Evolutionary conservation across 2,888 invertebrate species (phyloP).

Genomic region (Tryphoninae sp.): DNA sequence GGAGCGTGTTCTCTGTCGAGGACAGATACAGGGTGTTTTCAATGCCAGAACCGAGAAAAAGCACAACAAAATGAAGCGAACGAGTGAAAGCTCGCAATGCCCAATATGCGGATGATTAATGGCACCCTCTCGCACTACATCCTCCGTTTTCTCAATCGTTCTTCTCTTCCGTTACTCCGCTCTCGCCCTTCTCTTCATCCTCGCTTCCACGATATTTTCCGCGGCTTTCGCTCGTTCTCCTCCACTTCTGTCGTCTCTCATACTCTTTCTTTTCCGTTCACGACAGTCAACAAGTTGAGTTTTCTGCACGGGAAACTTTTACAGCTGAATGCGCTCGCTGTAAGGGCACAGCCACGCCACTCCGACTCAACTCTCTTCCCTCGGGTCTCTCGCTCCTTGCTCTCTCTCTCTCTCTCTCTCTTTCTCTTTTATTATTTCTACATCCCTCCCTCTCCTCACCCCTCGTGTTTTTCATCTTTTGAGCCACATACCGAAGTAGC

Average conservation of each 20-base stretch:
- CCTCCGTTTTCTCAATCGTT: constrained; percentile 19
- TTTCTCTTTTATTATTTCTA: constrained; percentile 9
- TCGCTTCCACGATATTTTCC: constrained; percentile 11
- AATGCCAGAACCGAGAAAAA: constrained; percentile 29
- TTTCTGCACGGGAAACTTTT: constrained; percentile 62
- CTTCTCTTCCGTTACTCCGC: not conserved
- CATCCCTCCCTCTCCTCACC: not conserved
- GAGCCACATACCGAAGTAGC: constrained; percentile 15
- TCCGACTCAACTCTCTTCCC: constrained; percentile 39
- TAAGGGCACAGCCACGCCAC: constrained; percentile 28
- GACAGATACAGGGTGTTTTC: constrained; percentile 33
- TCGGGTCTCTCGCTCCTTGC: constrained; percentile 5
- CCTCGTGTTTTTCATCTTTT: constrained; percentile 18
- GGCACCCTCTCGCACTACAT: constrained; percentile 39
- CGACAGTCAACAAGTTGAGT: constrained; percentile 70
- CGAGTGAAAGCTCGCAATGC: constrained; percentile 63
- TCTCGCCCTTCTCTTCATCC: constrained; percentile 15
- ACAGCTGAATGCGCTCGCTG: constrained; percentile 53
- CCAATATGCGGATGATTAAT: constrained; percentile 71
- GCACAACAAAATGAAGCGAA: constrained; percentile 48
- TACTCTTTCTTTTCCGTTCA: constrained; percentile 26
- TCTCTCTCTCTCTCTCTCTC: constrained; percentile 11
- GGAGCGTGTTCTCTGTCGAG: constrained; percentile 22
- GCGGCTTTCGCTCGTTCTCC: constrained; percentile 17
- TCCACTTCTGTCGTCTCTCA: constrained; percentile 44